A percentile compares a stretch with the other conserved stretches of the same genome.
phyloP scores from a whole-genome alignment of 2,888 invertebrate species.

The Auanema sp. region DNA sequence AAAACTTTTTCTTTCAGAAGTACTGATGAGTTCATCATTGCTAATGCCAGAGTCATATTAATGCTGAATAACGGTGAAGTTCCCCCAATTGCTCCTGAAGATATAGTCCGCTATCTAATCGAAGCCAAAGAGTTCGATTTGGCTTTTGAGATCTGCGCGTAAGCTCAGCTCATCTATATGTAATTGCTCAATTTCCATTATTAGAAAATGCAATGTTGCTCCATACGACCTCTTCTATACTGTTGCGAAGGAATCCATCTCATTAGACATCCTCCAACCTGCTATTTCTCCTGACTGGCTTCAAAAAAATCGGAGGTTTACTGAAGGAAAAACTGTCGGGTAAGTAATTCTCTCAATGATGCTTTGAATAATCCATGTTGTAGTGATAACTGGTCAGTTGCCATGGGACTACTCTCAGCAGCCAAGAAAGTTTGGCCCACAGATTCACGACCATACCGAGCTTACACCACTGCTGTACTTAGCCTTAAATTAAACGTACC shows the following conservation, averaged over 20 bases:
- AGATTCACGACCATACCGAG: constrained; percentile 34
- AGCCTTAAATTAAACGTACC: constrained; percentile 25
- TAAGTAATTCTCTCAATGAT: constrained; percentile 13
- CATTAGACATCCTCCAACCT: constrained; percentile 25
- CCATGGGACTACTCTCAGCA: constrained; percentile 25
- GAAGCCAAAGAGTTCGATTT: constrained; percentile 47
- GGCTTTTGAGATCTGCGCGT: constrained; percentile 49
- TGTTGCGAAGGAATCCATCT: constrained; percentile 43
- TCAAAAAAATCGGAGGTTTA: constrained; percentile 30
- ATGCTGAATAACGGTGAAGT: constrained; percentile 18
- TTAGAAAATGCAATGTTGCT: constrained; percentile 40
- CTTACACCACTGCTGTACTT: constrained; percentile 28
- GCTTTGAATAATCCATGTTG: constrained; percentile 4
- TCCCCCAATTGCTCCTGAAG: constrained; percentile 43
- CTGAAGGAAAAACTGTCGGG: constrained; percentile 12
- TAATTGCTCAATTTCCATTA: not conserved
- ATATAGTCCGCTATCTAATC: constrained; percentile 36
- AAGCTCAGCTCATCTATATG: constrained; percentile 4
- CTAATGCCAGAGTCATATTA: constrained; percentile 35
- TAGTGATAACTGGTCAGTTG: constrained; percentile 37
- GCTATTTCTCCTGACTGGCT: constrained; percentile 24
- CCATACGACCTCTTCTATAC: constrained; percentile 29
- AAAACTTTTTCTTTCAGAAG: constrained; percentile 20
- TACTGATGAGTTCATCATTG: constrained; percentile 26
- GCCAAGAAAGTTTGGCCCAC: constrained; percentile 24